Base-by-base conservation (phyloP, 2,113 vertebrate genomes). In the Scomber scombrus region DNA sequence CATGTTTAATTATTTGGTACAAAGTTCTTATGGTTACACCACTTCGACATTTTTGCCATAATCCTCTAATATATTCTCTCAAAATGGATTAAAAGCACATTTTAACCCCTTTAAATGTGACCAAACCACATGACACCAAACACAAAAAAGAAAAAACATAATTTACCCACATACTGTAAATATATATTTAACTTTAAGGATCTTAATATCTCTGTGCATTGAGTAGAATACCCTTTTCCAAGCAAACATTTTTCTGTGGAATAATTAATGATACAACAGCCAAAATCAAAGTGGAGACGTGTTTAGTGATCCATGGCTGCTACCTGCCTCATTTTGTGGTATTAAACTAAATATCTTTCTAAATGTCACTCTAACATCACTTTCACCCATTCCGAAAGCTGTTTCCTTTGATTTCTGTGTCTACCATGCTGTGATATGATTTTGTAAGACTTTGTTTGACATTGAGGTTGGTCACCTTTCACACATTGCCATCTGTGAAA, bases 271-370 rank as follows among this genome's bases (percentile, higher is more conserved):
- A 62, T 4, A 56, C 10, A 34, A 40, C 14, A n/a, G 26, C 9
- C 40, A 50, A 29, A 50, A 61, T 29, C 5, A 10, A 49, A 19
- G 16, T n/a, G 14, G 6, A 47, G 21, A 21, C 0, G 6, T 34
- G 65, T 58, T 16, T 45, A n/a, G 13, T 76, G 72, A 71, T 82
- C 66, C 18, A 46, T 15, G 11, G 18, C 56, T 43, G 56, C 26
- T 55, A 9, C 49, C 14, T 40, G n/a, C 18, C 14, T 61, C 10
- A 60, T 13, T 74, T 26, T 65, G 58, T 50, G 47, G 57, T 40
- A 57, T 64, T 14, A 52, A 71, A 54, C 46, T 54, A 29, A 50
- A 71, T 16, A 56, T 51, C 16, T 31, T 57, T 65, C 43, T 50
- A 49, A 61, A 77, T 55, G 62, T 72, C 49, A 54, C 67, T 31